Conservation (phyloP, 2,113 vertebrate genomes). For the Macquaria ambigua region DNA sequence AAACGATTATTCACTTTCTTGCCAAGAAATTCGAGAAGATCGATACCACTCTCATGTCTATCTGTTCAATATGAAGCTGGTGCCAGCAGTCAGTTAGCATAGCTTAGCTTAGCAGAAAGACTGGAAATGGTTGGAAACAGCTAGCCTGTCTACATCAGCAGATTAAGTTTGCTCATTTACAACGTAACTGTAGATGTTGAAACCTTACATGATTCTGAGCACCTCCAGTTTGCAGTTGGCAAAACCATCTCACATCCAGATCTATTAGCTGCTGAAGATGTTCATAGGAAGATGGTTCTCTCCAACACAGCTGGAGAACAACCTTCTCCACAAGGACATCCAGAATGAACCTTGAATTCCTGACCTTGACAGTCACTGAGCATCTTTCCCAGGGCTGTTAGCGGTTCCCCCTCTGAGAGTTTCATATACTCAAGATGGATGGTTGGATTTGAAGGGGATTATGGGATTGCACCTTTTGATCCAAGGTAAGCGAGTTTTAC, state of each 20-base stretch:
- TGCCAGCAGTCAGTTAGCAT: neutral
- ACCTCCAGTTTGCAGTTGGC: neutral
- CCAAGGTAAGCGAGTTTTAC: slow-evolving; percentile 25
- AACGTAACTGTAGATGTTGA: neutral
- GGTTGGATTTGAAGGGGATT: slow-evolving; percentile 60
- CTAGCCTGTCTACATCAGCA: neutral
- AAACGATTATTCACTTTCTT: too few relatives aligned
- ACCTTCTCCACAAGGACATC: slow-evolving; percentile 4
- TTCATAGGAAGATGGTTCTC: neutral
- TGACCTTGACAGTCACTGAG: slow-evolving; percentile 44
- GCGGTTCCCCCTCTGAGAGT: slow-evolving; percentile 15
- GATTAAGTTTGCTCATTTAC: neutral
- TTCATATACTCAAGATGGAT: slow-evolving; percentile 47
- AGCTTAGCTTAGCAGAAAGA: neutral
- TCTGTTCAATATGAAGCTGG: neutral
- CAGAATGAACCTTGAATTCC: slow-evolving; percentile 25
- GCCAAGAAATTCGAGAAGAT: neutral
- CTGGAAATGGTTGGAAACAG: neutral
- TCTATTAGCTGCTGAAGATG: neutral
- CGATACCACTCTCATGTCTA: neutral
- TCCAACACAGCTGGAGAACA: slow-evolving; percentile 7
- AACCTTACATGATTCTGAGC: neutral
- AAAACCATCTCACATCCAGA: too few relatives aligned
- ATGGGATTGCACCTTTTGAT: slow-evolving; percentile 54
- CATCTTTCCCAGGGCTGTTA: slow-evolving; percentile 36